These are phyloP conservation scores for Megalurothrips usitatus DNA, from an alignment of 2,888 invertebrate species.

Conservation along the genomic window DNA sequence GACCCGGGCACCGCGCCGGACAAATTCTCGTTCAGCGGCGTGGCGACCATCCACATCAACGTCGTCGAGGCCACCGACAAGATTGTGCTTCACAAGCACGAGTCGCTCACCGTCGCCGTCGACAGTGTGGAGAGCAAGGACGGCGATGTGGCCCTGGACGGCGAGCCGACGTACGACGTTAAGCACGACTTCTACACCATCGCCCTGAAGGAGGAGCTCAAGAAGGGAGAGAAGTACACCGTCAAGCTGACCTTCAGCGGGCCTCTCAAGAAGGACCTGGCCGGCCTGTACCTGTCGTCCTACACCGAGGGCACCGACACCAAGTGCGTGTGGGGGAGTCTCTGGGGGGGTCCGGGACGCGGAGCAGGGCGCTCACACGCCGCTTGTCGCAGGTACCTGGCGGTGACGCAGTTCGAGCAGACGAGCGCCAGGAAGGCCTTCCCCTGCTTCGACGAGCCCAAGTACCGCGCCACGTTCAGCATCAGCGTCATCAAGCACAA, in stretches of 20 bases:
- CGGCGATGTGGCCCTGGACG: background rate
- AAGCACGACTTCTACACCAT: background rate
- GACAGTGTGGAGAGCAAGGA: background rate
- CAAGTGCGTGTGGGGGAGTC: background rate
- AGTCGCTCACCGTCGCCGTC: background rate
- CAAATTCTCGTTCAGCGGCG: background rate
- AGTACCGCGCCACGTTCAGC: slow-evolving; percentile 35
- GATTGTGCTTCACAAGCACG: background rate
- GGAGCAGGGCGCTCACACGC: background rate
- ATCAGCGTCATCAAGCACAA: slow-evolving; percentile 33
- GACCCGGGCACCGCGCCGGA: background rate
- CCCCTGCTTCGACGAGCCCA: slow-evolving; percentile 37
- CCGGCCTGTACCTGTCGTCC: background rate
- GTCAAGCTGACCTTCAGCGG: background rate
- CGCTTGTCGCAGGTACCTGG: slow-evolving; percentile 33
- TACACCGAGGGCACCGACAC: background rate
- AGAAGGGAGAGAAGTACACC: background rate
- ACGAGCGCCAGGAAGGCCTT: slow-evolving; percentile 35
- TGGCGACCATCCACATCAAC: background rate
- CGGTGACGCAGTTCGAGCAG: slow-evolving; percentile 36
- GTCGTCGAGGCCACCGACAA: background rate
- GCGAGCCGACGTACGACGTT: background rate
- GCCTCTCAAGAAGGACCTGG: background rate
- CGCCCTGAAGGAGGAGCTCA: background rate
- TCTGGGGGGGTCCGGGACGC: background rate